phyloP scores from a whole-genome alignment of 30 jellyfish, hydroid and myxozoan genomes.

The Cassiopea xamachana region DNA sequence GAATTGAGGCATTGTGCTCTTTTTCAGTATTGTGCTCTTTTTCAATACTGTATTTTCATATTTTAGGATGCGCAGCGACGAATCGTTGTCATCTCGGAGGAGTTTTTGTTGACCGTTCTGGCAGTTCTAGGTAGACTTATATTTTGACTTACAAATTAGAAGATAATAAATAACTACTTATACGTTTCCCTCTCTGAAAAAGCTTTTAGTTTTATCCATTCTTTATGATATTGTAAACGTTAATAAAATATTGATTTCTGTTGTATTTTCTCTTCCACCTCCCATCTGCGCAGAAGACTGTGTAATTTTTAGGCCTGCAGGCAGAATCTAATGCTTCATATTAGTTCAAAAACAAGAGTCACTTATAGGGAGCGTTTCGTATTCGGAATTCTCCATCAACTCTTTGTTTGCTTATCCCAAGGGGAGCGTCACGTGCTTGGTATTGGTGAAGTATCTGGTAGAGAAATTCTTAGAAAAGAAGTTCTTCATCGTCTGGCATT shows the following conservation, averaged over 20 bases:
- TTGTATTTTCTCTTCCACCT: no score
- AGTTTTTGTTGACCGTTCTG: slow-evolving; percentile 68
- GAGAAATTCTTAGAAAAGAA: slow-evolving; percentile 78
- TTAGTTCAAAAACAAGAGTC: background rate
- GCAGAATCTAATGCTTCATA: background rate
- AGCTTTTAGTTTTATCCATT: no score
- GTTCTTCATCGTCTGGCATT: slow-evolving; percentile 87
- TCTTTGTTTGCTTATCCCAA: background rate
- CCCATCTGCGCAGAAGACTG: no score
- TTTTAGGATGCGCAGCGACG: slow-evolving; percentile 76
- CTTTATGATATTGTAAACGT: no score
- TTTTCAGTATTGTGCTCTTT: no score
- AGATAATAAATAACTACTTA: no score
- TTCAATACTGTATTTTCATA: no score
- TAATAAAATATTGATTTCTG: no score
- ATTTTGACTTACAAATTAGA: no score
- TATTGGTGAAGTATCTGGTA: slow-evolving; percentile 67
- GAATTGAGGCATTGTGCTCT: no score
- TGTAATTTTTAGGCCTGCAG: background rate
- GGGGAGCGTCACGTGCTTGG: slow-evolving; percentile 91
- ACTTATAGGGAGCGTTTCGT: background rate
- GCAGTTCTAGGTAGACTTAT: slow-evolving; percentile 72
- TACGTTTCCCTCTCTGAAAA: no score
- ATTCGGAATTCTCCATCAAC: background rate
- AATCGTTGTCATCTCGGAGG: slow-evolving; percentile 67